phyloP scores from a whole-genome alignment of 2,113 vertebrate genomes.

The Rhegmatorhina hoffmannsi region DNA sequence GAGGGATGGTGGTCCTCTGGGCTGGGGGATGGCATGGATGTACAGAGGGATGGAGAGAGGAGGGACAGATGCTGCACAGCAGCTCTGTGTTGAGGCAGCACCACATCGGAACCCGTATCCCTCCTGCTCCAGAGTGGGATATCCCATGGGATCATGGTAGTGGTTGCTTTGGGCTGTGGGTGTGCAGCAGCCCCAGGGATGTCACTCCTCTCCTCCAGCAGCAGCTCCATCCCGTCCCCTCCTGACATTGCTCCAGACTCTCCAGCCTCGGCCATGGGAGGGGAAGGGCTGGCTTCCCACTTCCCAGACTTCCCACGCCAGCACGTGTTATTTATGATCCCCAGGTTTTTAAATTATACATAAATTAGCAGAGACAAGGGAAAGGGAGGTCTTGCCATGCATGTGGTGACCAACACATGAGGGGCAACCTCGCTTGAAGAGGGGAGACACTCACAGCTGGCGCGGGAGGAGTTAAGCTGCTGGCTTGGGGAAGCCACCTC shows the following conservation, averaged over 20 bases:
- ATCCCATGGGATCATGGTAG: accelerated
- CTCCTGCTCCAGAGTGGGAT: accelerated
- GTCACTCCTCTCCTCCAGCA: background rate
- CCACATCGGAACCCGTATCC: accelerated
- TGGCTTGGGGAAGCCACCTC: constrained; percentile 31
- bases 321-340: constrained; percentile 51
- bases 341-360: constrained; percentile 37
- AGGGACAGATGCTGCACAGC: background rate
- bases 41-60: background rate
- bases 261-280: background rate
- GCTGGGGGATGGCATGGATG: background rate
- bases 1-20: accelerated
- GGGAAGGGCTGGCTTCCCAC: background rate
- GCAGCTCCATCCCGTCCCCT: background rate
- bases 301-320: constrained; percentile 61
- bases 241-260: background rate
- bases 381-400: background rate
- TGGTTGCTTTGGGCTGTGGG: background rate
- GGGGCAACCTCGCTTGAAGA: background rate
- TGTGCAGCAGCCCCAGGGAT: background rate
- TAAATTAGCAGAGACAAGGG: background rate
- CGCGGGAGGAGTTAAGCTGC: constrained; percentile 61
- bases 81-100: background rate
- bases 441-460: constrained; percentile 14
- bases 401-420: accelerated